Conservation (phyloP, 2,888 invertebrate genomes). For the Colostygia pectinataria region DNA sequence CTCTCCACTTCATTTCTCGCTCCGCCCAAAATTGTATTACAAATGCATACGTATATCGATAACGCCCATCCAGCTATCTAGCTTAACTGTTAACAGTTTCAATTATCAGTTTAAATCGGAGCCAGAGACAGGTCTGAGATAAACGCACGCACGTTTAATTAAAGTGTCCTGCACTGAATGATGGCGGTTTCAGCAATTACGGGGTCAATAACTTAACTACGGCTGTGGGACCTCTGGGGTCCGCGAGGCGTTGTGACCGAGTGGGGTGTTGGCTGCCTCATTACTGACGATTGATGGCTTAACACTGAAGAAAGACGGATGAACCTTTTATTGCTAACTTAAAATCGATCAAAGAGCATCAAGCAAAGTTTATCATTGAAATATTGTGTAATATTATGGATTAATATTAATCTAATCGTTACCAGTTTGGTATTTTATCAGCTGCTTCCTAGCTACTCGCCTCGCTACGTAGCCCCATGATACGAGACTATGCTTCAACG, state of each 20-base stretch:
- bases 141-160: conserved; percentile 31
- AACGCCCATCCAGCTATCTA: not conserved
- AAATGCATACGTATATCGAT: no score
- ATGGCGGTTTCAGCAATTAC: conserved; percentile 35
- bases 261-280: conserved; percentile 17
- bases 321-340: not conserved
- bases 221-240: conserved; percentile 14
- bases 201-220: conserved; percentile 35
- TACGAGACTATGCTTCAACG: no score
- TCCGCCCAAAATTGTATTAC: no score
- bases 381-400: no score
- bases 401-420: no score
- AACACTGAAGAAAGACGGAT: conserved; percentile 1
- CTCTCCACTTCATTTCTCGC: no score
- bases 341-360: no score
- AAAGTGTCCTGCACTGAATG: conserved; percentile 34
- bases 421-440: no score
- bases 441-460: no score
- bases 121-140: conserved; percentile 28
- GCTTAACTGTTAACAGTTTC: conserved; percentile 21
- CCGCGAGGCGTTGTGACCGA: conserved; percentile 13
- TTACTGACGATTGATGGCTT: conserved; percentile 22
- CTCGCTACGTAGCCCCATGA: no score
- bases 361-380: no score
- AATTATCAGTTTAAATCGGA: conserved; percentile 31